Evolutionary conservation across 2,797 vertebrate species (phyloP).

Genomic region (Monodelphis domestica): DNA sequence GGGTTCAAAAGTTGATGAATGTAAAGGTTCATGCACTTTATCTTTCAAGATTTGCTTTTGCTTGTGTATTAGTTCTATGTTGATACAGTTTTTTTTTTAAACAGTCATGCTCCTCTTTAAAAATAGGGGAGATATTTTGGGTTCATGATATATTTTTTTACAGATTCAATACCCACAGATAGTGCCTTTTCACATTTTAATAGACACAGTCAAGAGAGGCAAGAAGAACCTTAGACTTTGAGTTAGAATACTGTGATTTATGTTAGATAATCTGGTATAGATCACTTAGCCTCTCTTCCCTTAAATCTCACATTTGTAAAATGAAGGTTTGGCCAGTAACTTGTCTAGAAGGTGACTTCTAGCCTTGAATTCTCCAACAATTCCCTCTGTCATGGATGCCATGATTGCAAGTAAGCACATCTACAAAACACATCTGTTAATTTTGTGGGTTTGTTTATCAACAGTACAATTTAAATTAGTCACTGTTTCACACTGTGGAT

Average conservation of each 20-base stretch:
- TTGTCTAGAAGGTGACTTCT: rapidly evolving
- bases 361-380: rapidly evolving
- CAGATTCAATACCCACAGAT: neutral
- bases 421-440: conserved; percentile 76
- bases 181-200: neutral
- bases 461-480: conserved; percentile 70
- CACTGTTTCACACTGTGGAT: conserved; percentile 63
- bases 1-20: neutral
- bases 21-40: neutral
- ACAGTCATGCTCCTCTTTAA: neutral
- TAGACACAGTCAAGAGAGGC: neutral
- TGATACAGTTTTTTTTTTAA: neutral
- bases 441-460: conserved; percentile 77
- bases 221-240: neutral
- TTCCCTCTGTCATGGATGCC: neutral
- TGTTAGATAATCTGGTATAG: neutral
- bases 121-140: neutral
- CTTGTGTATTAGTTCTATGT: neutral
- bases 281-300: rapidly evolving
- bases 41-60: neutral
- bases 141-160: neutral
- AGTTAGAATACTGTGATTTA: neutral
- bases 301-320: rapidly evolving
- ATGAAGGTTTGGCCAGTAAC: rapidly evolving
- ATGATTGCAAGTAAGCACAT: conserved; percentile 62